Evolutionary conservation across 2,797 vertebrate genomes (phyloP).

Genomic region (Eulemur albifrons): DNA sequence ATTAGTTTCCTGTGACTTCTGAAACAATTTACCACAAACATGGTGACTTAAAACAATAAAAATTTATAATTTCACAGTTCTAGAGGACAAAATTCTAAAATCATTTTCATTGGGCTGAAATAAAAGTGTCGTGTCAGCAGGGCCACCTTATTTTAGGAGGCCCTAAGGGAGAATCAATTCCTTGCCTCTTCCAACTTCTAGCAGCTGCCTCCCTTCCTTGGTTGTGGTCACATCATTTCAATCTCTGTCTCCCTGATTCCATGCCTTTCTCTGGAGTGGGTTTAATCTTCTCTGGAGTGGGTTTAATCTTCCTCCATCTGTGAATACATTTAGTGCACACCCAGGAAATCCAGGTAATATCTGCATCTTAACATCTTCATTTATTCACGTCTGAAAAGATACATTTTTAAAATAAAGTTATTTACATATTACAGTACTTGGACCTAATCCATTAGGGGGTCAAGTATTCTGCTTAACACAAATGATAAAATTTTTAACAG

Average conservation of each 20-base stretch:
- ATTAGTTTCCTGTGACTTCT: background rate
- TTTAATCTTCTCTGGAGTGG: background rate
- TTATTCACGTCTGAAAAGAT: background rate
- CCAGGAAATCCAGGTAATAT: background rate
- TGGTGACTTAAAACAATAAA: background rate
- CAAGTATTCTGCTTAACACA: background rate
- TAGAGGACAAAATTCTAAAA: background rate
- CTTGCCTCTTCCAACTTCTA: background rate
- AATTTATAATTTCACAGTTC: background rate
- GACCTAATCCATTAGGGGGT: background rate
- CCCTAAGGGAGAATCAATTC: background rate
- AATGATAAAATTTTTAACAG: background rate
- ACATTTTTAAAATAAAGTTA: background rate
- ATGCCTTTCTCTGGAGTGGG: background rate
- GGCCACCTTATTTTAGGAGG: fast-evolving
- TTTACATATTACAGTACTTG: background rate
- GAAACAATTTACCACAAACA: background rate
- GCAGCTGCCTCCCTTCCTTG: background rate
- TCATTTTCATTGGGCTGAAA: background rate
- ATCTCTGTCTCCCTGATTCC: background rate
- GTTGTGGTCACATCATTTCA: background rate
- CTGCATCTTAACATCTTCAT: background rate
- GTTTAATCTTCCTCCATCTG: background rate
- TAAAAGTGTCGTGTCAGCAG: background rate
- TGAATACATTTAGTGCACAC: background rate